Evolutionary conservation across 2,888 invertebrate genomes (phyloP).

Genomic region (Trissoscelio sp.): DNA sequence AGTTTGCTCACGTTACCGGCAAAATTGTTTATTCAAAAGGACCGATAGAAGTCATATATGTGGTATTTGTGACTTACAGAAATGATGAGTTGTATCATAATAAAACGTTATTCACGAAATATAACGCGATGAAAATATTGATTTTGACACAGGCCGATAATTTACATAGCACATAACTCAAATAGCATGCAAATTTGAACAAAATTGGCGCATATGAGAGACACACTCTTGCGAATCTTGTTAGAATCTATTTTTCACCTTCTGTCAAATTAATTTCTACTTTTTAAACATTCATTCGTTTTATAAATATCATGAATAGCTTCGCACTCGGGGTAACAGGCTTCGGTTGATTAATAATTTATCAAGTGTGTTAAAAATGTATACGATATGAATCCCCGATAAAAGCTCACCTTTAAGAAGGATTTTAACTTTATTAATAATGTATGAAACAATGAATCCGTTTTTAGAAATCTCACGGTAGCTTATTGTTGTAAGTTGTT

Average conservation of each 20-base stretch:
- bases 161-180: slow-evolving; percentile 33
- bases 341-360: slow-evolving; percentile 15
- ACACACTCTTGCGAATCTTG: background rate
- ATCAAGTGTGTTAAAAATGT: background rate
- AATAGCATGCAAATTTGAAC: slow-evolving; percentile 34
- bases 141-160: slow-evolving; percentile 30
- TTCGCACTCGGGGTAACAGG: background rate
- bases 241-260: slow-evolving; percentile 3
- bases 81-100: background rate
- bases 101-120: slow-evolving; percentile 17
- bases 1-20: background rate
- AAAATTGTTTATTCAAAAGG: background rate
- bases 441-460: slow-evolving; percentile 19
- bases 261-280: background rate
- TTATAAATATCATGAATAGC: background rate
- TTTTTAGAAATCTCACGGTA: slow-evolving; percentile 1
- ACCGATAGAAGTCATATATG: background rate
- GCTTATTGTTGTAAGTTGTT: background rate
- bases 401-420: background rate
- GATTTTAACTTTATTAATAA: slow-evolving; percentile 12
- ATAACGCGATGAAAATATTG: slow-evolving; percentile 40
- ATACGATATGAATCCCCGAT: background rate
- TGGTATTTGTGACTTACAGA: background rate
- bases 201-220: slow-evolving; percentile 7
- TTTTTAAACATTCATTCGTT: background rate